Percentiles rank a stretch among this genome's conserved stretches.
Conservation (phyloP, 2,888 invertebrate species). For the Drosophila austrosaltans region DNA sequence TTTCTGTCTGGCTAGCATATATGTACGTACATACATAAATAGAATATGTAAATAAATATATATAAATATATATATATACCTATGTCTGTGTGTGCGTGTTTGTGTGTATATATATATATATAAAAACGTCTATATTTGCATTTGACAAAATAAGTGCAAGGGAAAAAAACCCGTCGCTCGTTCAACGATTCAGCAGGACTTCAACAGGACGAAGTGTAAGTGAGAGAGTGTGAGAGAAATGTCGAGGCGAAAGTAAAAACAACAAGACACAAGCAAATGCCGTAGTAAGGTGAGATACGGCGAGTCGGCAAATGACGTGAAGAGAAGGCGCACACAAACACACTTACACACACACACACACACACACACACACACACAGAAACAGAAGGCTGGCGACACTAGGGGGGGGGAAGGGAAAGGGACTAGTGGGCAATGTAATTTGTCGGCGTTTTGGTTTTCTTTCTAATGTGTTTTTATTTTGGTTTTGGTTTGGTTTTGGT, state of each 20-base stretch:
- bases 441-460: constrained; percentile 63
- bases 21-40: constrained; percentile 6
- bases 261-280: constrained; percentile 38
- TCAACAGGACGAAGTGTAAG: constrained; percentile 43
- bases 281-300: neutral
- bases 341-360: too few relatives aligned
- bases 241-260: constrained; percentile 42
- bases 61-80: constrained; percentile 18
- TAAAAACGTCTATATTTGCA: constrained; percentile 72
- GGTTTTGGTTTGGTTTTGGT: neutral
- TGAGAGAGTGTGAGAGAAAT: neutral
- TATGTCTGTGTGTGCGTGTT: constrained; percentile 29
- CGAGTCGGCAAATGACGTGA: neutral
- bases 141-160: constrained; percentile 78
- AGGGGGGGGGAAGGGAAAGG: neutral
- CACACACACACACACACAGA: too few relatives aligned
- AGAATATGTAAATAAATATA: constrained; percentile 23
- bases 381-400: neutral
- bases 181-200: constrained; percentile 42
- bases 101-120: constrained; percentile 28
- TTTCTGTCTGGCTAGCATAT: constrained; percentile 60
- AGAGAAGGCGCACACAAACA: neutral
- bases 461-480: too few relatives aligned
- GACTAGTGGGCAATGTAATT: constrained; percentile 61
- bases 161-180: constrained; percentile 42